Conservation (phyloP, 2,113 vertebrate species). For the Microcebus griseorufus region DNA sequence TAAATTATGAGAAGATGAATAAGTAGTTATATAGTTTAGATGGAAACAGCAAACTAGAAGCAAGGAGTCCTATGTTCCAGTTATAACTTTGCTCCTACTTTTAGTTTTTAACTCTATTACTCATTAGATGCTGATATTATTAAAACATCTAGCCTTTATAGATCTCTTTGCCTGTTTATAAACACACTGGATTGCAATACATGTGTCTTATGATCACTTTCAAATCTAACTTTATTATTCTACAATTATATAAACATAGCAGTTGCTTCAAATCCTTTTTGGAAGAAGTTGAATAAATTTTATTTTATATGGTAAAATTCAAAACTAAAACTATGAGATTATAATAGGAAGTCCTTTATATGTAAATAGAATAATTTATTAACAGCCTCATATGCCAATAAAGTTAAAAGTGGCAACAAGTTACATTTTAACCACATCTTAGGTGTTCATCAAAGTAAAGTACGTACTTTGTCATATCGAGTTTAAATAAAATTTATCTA, state of each 20-base stretch:
- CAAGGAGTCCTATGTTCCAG: neutral
- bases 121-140: neutral
- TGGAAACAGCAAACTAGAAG: neutral
- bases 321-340: neutral
- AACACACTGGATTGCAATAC: neutral
- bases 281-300: neutral
- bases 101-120: neutral
- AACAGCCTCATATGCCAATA: neutral
- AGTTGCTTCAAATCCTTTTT: constrained; percentile 6
- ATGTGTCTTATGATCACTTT: neutral
- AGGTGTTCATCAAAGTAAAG: neutral
- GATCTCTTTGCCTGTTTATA: neutral
- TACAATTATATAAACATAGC: neutral
- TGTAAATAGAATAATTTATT: constrained; percentile 21
- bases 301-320: neutral
- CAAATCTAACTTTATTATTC: constrained; percentile 13
- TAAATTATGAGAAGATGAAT: neutral
- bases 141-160: neutral
- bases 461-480: neutral
- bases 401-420: constrained; percentile 8
- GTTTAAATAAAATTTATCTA: constrained; percentile 21
- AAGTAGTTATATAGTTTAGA: neutral
- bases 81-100: constrained; percentile 12
- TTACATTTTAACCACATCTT: constrained; percentile 26
- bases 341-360: neutral